Conservation (phyloP, 2,888 invertebrate genomes). For the Agrotis ipsilon region DNA sequence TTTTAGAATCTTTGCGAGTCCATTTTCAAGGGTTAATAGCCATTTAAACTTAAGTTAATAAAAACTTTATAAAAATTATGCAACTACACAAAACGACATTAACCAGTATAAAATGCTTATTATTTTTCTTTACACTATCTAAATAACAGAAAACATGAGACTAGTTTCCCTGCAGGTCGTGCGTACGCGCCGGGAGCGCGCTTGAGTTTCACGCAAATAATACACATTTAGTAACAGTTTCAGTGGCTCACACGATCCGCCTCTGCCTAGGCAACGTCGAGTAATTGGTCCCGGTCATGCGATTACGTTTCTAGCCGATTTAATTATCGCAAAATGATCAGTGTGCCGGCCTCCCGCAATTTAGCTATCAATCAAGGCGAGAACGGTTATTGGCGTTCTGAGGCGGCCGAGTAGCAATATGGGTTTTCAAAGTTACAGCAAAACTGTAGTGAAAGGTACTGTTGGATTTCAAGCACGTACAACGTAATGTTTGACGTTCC, state of each 20-base stretch:
- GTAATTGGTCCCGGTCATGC: constrained; percentile 91
- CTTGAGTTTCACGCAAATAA: constrained; percentile 86
- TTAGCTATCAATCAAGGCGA: constrained; percentile 90
- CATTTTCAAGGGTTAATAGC: constrained; percentile 1
- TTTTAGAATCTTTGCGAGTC: background rate
- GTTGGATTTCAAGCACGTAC: constrained; percentile 65
- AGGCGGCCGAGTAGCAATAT: constrained; percentile 72
- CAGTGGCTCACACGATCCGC: constrained; percentile 86
- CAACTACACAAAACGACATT: background rate
- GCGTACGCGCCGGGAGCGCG: constrained; percentile 77
- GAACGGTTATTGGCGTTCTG: constrained; percentile 78
- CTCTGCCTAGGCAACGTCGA: constrained; percentile 85
- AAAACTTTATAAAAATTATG: background rate
- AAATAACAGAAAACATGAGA: constrained; percentile 21
- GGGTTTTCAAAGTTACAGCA: constrained; percentile 78
- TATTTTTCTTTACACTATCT: background rate
- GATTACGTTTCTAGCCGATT: constrained; percentile 90
- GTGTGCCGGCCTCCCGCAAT: constrained; percentile 88
- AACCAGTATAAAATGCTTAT: background rate
- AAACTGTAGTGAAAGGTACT: constrained; percentile 78
- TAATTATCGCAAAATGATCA: constrained; percentile 91
- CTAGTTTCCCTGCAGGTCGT: constrained; percentile 54
- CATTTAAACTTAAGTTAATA: background rate
- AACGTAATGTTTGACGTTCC: constrained; percentile 56
- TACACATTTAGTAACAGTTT: constrained; percentile 83